phyloP scores from a whole-genome alignment of 2,888 invertebrate genomes.

The Mactromeris polynyma region DNA sequence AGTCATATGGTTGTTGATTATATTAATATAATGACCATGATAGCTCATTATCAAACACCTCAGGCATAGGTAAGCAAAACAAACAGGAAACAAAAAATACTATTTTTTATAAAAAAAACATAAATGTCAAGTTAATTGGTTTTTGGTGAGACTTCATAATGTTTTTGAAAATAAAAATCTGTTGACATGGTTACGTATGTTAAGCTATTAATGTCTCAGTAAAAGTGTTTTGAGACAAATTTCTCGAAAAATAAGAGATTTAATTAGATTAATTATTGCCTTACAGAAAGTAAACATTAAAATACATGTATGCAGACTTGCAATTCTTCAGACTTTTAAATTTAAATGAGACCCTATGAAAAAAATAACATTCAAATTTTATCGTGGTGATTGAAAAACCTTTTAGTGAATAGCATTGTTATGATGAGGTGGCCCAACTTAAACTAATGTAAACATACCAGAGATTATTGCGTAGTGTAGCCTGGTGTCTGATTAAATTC shows the following conservation, averaged over 20 bases:
- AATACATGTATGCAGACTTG: background rate
- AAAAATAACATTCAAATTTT: background rate
- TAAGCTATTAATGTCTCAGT: background rate
- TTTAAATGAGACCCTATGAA: no score
- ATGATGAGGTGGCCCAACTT: background rate
- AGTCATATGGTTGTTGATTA: background rate
- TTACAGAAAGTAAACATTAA: background rate
- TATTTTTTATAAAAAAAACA: background rate
- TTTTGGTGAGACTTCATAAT: no score
- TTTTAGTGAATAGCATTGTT: slow-evolving; percentile 1
- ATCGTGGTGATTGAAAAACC: background rate
- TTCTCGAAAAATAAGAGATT: background rate
- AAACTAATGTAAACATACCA: background rate
- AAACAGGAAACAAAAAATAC: background rate
- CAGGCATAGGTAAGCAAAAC: background rate
- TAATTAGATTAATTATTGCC: background rate
- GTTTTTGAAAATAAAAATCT: no score
- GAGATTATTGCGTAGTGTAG: background rate
- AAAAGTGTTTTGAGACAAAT: background rate
- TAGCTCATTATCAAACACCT: background rate
- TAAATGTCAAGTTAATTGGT: background rate
- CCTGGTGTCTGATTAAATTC: slow-evolving; percentile 8
- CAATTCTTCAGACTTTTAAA: background rate
- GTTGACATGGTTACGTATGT: background rate
- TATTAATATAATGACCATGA: background rate